Percentiles rank a stretch among this genome's conserved stretches.
Evolutionary conservation across 2,797 vertebrate species (phyloP).

Genomic region (Lophotriccus pileatus): DNA sequence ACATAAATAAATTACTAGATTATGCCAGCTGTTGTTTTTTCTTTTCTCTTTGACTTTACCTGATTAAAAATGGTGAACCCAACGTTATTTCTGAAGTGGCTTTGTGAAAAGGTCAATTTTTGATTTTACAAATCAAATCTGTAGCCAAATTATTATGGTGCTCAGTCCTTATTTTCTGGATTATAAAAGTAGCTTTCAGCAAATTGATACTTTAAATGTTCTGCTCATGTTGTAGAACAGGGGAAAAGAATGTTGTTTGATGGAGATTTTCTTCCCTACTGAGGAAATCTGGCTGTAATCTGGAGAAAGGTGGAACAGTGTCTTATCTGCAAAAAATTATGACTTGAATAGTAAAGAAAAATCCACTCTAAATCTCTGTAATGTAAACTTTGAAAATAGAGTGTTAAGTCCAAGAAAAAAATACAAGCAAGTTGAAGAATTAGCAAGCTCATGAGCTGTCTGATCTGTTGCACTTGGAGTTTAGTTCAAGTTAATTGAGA

Average conservation of each 20-base stretch:
- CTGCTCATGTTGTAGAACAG: not conserved
- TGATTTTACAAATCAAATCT: not conserved
- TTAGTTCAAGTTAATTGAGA: not conserved
- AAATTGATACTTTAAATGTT: not conserved
- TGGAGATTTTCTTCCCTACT: not conserved
- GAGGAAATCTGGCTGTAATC: not conserved
- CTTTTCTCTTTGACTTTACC: not conserved
- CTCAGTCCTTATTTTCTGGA: not conserved
- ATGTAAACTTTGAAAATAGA: not conserved
- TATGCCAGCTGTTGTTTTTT: not conserved
- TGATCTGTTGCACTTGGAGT: not conserved
- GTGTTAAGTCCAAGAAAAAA: not conserved
- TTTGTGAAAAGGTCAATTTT: not conserved
- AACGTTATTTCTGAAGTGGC: not conserved
- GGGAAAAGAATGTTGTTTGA: not conserved
- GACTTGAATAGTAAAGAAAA: not conserved
- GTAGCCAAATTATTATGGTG: not conserved
- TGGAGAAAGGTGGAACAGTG: not conserved
- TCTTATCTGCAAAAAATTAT: not conserved
- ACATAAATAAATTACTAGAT: not conserved
- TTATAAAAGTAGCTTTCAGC: not conserved
- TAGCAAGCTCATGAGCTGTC: not conserved
- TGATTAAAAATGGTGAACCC: not conserved
- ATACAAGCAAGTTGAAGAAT: not conserved
- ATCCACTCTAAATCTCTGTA: not conserved